Evolutionary conservation across 2,113 vertebrate species (phyloP), one percentile per base, ranked within the genome.

Genomic region (Pterophyllum scalare): DNA sequence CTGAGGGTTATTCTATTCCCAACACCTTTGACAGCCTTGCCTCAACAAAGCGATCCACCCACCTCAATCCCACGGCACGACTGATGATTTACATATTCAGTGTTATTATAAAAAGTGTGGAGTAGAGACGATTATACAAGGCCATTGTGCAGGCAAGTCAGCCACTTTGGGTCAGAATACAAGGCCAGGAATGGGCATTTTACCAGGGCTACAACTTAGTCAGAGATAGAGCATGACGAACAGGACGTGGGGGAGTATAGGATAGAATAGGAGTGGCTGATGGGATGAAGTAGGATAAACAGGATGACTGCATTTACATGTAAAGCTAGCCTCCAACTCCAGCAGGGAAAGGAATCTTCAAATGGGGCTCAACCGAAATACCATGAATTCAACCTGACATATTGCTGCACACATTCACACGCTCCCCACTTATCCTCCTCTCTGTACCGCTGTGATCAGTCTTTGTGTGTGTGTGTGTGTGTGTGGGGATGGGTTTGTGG

Each of bases 361-460:
- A 83, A 91, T 57, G 82, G 75, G 78, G 82, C 90, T 92, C 87
- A 92, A 89, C 86, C 86, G 89, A 87, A 90, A 89, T 87, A 84
- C 80, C 79, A 84, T 67, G 57, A 92, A 92, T 91, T 79, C 81
- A 88, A 85, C 76, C 77, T 83, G 88, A 90, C 92, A 92, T 78
- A 85, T 64, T 75, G 64, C 79, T 52, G 60, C 61, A 46, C 81
- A 77, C 79, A 78, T 64, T 60, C 77, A 75, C 83, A 88, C 72
- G 80, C 84, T 86, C 75, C 64, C 67, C 81, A 70, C 82, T 86
- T 80, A 87, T 79, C 80, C 59, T 80, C 33, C 60, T 67, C 85
- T 43, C 56, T 57, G 56, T 60, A 22, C 58, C 9, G 8, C 83
- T 77, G 80, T 43, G 59, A 65, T 76, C 28, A 3, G 7, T 76